phyloP scores from a whole-genome alignment of 2,888 invertebrate genomes.

The Drosophila mettleri region DNA sequence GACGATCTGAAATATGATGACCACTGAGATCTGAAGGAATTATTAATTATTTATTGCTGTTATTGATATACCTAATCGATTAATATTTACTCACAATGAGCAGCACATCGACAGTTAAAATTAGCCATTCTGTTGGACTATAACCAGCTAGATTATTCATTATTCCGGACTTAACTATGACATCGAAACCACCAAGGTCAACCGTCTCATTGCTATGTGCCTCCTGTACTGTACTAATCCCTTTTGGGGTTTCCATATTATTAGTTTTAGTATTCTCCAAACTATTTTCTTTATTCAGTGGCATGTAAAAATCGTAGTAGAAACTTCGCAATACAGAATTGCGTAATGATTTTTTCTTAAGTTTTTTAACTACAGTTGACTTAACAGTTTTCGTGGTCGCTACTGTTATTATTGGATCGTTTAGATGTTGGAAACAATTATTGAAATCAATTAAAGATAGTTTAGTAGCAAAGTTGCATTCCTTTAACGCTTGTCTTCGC shows the following conservation, averaged over 20 bases:
- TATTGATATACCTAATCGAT: constrained; percentile 27
- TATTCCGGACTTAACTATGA: constrained; percentile 11
- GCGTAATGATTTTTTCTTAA: constrained; percentile 24
- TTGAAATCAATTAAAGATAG: constrained; percentile 56
- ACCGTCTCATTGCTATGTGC: background rate
- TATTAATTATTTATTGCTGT: constrained; percentile 30
- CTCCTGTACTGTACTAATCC: background rate
- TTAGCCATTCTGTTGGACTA: constrained; percentile 17
- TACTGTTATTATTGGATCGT: constrained; percentile 3
- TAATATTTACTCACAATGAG: constrained; percentile 59
- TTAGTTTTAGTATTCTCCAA: background rate
- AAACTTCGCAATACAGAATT: constrained; percentile 37
- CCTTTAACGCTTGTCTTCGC: constrained; percentile 1
- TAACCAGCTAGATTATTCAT: constrained; percentile 6
- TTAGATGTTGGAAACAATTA: constrained; percentile 57
- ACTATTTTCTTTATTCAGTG: constrained; percentile 30
- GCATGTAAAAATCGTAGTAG: constrained; percentile 62
- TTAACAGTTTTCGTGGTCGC: background rate
- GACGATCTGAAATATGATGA: constrained; percentile 76
- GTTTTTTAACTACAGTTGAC: background rate
- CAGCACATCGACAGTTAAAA: constrained; percentile 21
- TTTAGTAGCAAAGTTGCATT: constrained; percentile 30
- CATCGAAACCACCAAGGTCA: background rate
- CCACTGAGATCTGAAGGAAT: constrained; percentile 65
- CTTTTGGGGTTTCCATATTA: background rate